A percentile compares a stretch with the other conserved stretches of the same genome.
These are phyloP conservation scores for Syngnathus rostellatus DNA, from an alignment of 2,797 vertebrate genomes.

Conservation along the genomic window DNA sequence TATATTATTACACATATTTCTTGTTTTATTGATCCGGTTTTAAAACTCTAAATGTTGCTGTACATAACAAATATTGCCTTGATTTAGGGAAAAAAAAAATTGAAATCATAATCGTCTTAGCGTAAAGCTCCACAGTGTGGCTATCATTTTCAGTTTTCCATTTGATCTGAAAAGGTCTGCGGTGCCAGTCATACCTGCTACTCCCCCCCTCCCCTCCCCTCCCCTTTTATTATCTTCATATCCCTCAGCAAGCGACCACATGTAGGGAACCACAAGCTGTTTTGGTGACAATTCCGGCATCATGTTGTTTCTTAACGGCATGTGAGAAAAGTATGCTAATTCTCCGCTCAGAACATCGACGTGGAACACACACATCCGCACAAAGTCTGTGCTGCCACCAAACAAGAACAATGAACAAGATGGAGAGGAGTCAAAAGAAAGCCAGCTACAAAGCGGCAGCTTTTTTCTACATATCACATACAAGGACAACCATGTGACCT, in stretches of 20 bases:
- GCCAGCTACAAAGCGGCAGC: constrained; percentile 55
- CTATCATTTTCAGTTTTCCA: not conserved
- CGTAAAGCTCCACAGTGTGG: too few relatives aligned
- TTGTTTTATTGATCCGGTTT: too few relatives aligned
- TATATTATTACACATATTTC: too few relatives aligned
- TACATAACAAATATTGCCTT: too few relatives aligned
- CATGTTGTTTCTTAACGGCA: not conserved
- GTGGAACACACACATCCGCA: not conserved
- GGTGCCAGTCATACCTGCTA: not conserved
- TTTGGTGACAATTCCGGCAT: not conserved
- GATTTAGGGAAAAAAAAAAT: too few relatives aligned
- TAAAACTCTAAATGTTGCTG: too few relatives aligned
- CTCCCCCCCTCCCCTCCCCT: fast-evolving
- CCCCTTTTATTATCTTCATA: not conserved
- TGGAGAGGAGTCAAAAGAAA: constrained; percentile 47
- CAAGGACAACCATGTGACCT: constrained; percentile 27
- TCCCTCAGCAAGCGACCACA: not conserved
- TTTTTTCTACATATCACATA: constrained; percentile 37
- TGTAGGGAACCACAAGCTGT: not conserved
- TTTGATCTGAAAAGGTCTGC: not conserved
- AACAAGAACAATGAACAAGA: constrained; percentile 37
- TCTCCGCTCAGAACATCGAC: not conserved
- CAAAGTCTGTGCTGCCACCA: constrained; percentile 12
- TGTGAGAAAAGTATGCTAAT: not conserved
- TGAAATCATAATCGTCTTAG: too few relatives aligned